Evolutionary conservation across 2,113 vertebrate species (phyloP), one percentile per base, ranked within the genome.

Genomic region (Clarias gariepinus): DNA sequence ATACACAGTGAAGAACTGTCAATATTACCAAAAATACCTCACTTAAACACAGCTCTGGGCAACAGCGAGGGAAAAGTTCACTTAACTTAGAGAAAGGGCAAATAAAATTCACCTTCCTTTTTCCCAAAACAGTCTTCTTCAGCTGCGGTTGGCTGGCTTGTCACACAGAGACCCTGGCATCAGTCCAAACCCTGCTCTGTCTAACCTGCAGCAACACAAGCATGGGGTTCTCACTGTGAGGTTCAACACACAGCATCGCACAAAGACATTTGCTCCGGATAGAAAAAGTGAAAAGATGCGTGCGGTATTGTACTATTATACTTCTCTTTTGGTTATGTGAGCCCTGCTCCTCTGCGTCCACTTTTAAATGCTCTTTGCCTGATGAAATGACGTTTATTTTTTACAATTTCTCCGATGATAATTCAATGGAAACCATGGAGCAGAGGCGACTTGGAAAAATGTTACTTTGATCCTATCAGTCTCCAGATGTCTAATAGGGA

Each of bases 81-180:
- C 30, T 21, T 60, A 60, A 80, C 52, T 78, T 78, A 28, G 15
- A 18, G 77, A 19, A 80, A 80, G 77, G 55, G 77, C 77, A 58
- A 80, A 80, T 33, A 18, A 80, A 80, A 19, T 80, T 21, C 77
- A 58, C 55, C 55, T 80, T 58, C 77, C 52, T 28, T 78, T 78
- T 15, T 7, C 52, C 47, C 57, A 60, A 58, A 58, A 33, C 28
- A 58, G 53, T 60, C n/a, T 58, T 60, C 55, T 60, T 80, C 78
- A 21, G 78, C 55, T 80, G n/a, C 19, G 55, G 53, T 60, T 80
- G 78, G 78, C 78, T 80, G 78, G 55, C 78, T 80, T 80, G 78
- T 80, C 78, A 80, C 19, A 60, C 16, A 58, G 28, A 80, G 16
- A 36, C 78, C 21, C 28, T 80, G 55, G 78, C 78, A 58, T 80